Base-by-base conservation (phyloP, 2,888 invertebrate genomes). In the Ligdia adustata region DNA sequence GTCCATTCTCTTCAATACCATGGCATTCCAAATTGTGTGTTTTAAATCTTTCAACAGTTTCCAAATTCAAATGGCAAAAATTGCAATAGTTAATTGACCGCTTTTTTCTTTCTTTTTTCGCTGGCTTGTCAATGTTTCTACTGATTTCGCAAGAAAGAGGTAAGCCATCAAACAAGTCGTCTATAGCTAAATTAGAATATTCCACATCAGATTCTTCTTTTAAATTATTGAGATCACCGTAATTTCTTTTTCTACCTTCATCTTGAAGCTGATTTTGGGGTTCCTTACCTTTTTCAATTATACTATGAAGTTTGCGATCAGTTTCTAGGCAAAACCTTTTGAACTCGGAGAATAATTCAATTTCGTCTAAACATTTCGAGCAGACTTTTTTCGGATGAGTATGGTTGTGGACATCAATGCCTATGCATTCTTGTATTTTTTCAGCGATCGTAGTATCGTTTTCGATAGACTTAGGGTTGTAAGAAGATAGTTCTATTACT, bases 301-400 rank as follows among this genome's bases (percentile, higher is more conserved):
- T 75, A 52, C 74, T 67, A 1, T 59, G 61, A 1, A 88, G 48
- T 44, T 67, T 79, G 24, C 28, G 59, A 16, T 87, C 72, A 2
- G 69, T 67, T 53, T 79, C 66, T 9, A 60, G 62, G 29, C 88
- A 88, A 52, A 77, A 72, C n/a, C 31, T 59, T 65, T 78, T 84
- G 14, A 79, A 90, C n/a, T 72, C 64, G 18, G 73, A 60, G 47
- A 83, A 82, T 18, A 74, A 71, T 42, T 79, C 72, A 0, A 89
- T 49, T 52, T 76, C 69, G 0, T 52, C 55, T 9, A 50, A 72
- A 52, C 90, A 90, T 9, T 60, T 64, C 0, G 61, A 49, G 15
- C 90, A 90, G 1, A 79, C 52, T 43, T 74, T 82, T 2, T 71
- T 79, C 0, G 81, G 75, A n/a, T 56, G 56, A 0, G 46, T 60